These are phyloP conservation scores for Sarotherodon lohbergeri DNA, from an alignment of 2,113 vertebrate genomes.

Conservation along the genomic window DNA sequence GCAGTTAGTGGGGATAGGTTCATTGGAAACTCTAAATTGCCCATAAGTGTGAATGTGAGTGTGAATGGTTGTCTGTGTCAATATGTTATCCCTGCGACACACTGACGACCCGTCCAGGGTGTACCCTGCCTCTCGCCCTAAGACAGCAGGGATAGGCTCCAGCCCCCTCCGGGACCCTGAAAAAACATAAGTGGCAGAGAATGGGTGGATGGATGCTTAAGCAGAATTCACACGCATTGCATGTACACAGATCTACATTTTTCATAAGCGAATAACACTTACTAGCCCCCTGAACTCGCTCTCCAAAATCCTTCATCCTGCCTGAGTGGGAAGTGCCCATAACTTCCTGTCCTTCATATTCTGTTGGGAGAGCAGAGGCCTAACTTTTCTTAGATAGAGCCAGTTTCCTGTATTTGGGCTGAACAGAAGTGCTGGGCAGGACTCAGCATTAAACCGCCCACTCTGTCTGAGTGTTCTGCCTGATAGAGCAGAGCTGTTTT, in stretches of 20 bases:
- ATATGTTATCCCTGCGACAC: too few relatives aligned
- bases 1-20: background rate
- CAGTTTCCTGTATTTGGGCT: slow-evolving; percentile 43
- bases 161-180: background rate
- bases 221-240: background rate
- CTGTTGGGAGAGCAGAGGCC: slow-evolving; percentile 23
- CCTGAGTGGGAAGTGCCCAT: slow-evolving; percentile 51
- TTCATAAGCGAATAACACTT: background rate
- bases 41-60: background rate
- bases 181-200: background rate
- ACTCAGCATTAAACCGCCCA: slow-evolving; percentile 29
- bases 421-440: background rate
- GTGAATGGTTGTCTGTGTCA: background rate
- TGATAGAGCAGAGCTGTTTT: slow-evolving; percentile 54
- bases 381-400: slow-evolving; percentile 38
- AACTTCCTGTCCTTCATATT: slow-evolving; percentile 46
- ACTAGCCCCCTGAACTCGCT: background rate
- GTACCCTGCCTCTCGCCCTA: too few relatives aligned
- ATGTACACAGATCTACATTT: background rate
- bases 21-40: background rate
- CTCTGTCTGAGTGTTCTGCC: slow-evolving; percentile 32
- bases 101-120: too few relatives aligned
- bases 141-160: background rate
- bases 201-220: background rate
- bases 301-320: slow-evolving; percentile 13